Base-by-base conservation (phyloP, 2,888 invertebrate genomes). In the Tetragnatha montana region DNA sequence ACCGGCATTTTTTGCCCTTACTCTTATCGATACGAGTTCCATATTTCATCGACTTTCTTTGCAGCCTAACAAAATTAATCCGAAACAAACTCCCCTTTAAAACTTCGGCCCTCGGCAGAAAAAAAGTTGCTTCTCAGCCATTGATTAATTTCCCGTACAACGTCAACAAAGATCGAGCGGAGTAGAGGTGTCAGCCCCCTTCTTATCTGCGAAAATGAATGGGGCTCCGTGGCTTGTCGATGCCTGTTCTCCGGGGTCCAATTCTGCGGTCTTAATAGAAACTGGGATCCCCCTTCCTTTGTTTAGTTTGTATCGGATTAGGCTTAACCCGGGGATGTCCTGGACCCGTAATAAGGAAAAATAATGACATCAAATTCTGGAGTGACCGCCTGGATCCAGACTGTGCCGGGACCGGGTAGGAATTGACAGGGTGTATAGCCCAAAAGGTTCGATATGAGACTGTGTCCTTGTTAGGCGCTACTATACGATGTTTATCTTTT, bases 251-350 rank as follows among this genome's bases (percentile, higher is more conserved):
- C 84, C 21, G 69, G 81, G 88, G 84, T 70, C 88, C 80, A 81
- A 89, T 89, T 89, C 84, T 89, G 88, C 50, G 88, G 88, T 84
- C 88, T 89, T 89, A 89, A 89, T 89, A 89, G 88, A 89, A 88
- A 87, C 79, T 74, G 74, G 74, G 79, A 12, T 35, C n/a, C 60
- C 74, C 50, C 74, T 76, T 81, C 60, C 35, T 84, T 75, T 81
- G 74, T 75, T 84, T 89, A 51, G 74, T 89, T 84, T 84, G 84
- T 84, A 69, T 50, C 51, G 84, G 88, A 89, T 89, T 84, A 89
- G 84, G 74, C 81, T 80, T 75, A 73, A 51, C 71, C 51, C 49
- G n/a, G 69, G 81, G 76, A 81, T 70, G 80, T 69, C 80, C 80
- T 68, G n/a, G 49, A 35, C n/a, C 47, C 70, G 35, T 89, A 81